Base-by-base conservation (phyloP, 2,797 vertebrate genomes). In the Podargus strigoides region DNA sequence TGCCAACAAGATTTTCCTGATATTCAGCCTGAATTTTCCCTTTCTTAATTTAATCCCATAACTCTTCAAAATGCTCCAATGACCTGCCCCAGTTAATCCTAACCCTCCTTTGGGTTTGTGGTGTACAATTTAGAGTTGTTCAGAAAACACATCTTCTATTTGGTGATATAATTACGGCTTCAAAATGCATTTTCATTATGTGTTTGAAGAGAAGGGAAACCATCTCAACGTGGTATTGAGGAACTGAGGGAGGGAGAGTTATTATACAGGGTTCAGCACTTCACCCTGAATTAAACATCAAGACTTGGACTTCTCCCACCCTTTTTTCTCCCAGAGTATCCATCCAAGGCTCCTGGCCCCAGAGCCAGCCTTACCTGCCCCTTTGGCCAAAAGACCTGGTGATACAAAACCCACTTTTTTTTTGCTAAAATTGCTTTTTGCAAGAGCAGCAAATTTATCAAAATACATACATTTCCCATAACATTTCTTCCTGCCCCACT, bases 1-100 rank as follows among this genome's bases (percentile, higher is more conserved):
- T 69, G 77, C 85, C 72, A 86, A 44, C 67, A 44, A 89, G 72
- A 74, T 94, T 82, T 94, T 64, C 76, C 60, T 69, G 89, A 91
- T 89, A 74, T 49, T 83, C 93, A 74, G 50, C 56, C 56, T 74
- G 72, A 82, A 55, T 92, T 78, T 82, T 77, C n/a, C 68, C 52
- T 32, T 68, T 21, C 75, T 89, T 89, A 64, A 89, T 86, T 86
- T 82, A 82, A 92, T 83, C 72, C 46, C 15, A 32, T 74, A 59
- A 50, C 50, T 89, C 67, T 86, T 89, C 62, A 30, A 8, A 89
- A 59, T 44, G 62, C 72, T 52, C 76, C 46, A 4, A 1, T n/a
- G 79, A 49, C 36, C 44, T 21, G 19, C 49, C 46, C 84, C 24
- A 24, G 84, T 90, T 81, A 81, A 90, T 84, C 64, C 75, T 55